Evolutionary conservation across 1,140 invertebrate genomes (phyloP), one percentile per base, ranked within the genome.

Genomic region (Drosophila fuyamai): DNA sequence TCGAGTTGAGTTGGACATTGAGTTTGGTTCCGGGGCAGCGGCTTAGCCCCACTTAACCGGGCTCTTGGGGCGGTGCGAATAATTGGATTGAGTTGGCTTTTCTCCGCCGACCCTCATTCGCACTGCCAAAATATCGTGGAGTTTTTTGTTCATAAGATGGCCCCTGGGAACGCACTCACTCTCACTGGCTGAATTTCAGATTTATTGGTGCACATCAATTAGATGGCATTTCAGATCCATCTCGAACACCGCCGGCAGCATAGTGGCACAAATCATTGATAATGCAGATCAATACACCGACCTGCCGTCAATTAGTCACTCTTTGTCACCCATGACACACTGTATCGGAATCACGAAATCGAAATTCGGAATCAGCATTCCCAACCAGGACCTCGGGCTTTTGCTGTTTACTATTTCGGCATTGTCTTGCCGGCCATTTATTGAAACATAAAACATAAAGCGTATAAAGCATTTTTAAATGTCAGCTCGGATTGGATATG

Each of bases 371-470:
- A 86, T 86, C 81, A 47, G 47, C 36, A 58, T 65, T 61, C 43
- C 53, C 32, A 23, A 51, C 43, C 23, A 66, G 32, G 14, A 16
- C 67, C 65, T 51, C 41, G 18, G 60, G n/a, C 59, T n/a, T 36
- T 36, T 27, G 29, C 81, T 85, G 82, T 81, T 85, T 85, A 81
- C 81, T 85, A 85, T 85, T 85, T 57, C 62, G 35, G 58, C 63
- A 72, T 83, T 84, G 80, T 81, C 68, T 66, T 54, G 23, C 41
- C 48, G 70, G 32, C 65, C 80, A 83, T 83, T 84, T 86, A 86
- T 86, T 86, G 83, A 88, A 89, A 85, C 81, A 81, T 76, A 83
- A 88, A 89, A 85, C 81, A 81, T 76, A 83, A 88, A 70, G 79
- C 79, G 29, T 51, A 76, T 67, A 61, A 74, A 72, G 70, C 73